Percentiles rank a stretch among this genome's conserved stretches.
phyloP scores from a whole-genome alignment of 2,113 vertebrate species.

The Gasterosteus nipponicus region DNA sequence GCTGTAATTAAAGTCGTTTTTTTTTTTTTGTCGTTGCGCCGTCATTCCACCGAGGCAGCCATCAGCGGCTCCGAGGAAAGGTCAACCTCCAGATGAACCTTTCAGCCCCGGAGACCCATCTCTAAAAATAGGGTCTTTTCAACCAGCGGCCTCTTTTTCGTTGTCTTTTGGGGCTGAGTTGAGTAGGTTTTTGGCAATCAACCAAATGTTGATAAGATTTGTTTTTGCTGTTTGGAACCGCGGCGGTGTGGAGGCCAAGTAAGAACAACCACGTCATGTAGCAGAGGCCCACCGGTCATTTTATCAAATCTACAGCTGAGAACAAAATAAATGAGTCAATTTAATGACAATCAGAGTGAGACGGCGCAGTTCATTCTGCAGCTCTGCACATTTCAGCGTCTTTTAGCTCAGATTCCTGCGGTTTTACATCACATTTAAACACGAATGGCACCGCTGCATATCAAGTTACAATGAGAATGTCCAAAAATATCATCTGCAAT shows the following conservation, averaged over 20 bases:
- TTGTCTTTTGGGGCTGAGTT: background rate
- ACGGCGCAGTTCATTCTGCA: background rate
- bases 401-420: background rate
- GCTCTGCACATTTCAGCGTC: background rate
- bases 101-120: background rate
- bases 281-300: background rate
- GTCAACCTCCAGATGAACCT: slow-evolving; percentile 15
- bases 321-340: background rate
- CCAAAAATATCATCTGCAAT: too few species aligned
- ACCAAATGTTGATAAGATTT: background rate
- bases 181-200: background rate
- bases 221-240: background rate
- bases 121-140: background rate
- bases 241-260: background rate
- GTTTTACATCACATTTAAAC: too few species aligned
- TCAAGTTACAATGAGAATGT: too few species aligned
- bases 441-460: too few species aligned
- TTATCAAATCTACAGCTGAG: background rate
- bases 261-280: background rate
- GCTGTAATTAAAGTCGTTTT: slow-evolving; percentile 5
- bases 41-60: slow-evolving; percentile 20
- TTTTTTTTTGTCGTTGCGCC: slow-evolving; percentile 22
- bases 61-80: slow-evolving; percentile 27
- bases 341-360: background rate
- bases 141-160: background rate